phyloP scores from a whole-genome alignment of 2,888 invertebrate genomes.

The Catotricha subobsoleta region DNA sequence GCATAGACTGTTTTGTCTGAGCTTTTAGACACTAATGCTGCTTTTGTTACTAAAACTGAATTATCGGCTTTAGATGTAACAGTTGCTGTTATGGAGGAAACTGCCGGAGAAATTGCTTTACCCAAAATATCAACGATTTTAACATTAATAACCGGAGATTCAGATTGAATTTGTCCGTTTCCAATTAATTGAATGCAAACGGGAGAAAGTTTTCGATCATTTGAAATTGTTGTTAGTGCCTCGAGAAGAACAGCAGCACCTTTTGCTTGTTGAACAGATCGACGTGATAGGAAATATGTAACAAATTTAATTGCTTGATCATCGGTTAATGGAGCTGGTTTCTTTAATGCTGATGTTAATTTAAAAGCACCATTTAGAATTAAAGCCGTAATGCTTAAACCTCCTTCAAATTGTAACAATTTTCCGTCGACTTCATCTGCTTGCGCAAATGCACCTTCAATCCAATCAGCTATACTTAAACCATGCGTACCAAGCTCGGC shows the following conservation, averaged over 20 bases:
- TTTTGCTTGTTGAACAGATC: conserved; percentile 71
- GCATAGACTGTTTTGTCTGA: conserved; percentile 49
- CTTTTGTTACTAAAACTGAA: conserved; percentile 37
- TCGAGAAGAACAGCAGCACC: conserved; percentile 69
- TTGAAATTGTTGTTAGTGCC: conserved; percentile 49
- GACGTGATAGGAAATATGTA: conserved; percentile 74
- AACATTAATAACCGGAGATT: conserved; percentile 53
- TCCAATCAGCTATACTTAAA: conserved; percentile 38
- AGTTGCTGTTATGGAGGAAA: conserved; percentile 20
- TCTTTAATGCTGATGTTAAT: conserved; percentile 41
- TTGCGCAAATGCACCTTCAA: conserved; percentile 84
- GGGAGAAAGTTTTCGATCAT: conserved; percentile 61
- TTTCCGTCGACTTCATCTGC: conserved; percentile 88
- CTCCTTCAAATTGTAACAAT: conserved; percentile 82
- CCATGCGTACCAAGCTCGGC: conserved; percentile 41
- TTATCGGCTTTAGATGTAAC: conserved; percentile 34
- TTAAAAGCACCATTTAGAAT: conserved; percentile 38
- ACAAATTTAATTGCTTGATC: conserved; percentile 77
- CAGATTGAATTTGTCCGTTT: conserved; percentile 54
- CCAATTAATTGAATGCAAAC: conserved; percentile 67
- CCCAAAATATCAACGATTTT: conserved; percentile 60
- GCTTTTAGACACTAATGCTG: conserved; percentile 49
- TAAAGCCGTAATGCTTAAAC: conserved; percentile 56
- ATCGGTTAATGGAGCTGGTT: conserved; percentile 48
- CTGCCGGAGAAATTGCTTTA: conserved; percentile 33